phyloP scores from a whole-genome alignment of 2,113 vertebrate species.

The Rhea americana region DNA sequence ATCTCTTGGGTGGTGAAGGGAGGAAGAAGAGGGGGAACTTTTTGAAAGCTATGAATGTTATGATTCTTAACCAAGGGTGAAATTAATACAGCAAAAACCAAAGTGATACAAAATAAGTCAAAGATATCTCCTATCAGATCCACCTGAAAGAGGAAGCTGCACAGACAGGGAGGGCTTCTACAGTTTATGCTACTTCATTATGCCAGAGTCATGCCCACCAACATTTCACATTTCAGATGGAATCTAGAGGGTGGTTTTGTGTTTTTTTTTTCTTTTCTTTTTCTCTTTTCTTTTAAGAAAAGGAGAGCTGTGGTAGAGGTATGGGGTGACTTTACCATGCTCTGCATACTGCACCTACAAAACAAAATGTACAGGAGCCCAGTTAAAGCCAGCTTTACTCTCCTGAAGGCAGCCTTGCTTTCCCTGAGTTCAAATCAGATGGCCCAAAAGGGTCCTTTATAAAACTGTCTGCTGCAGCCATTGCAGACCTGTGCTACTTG shows the following conservation, averaged over 20 bases:
- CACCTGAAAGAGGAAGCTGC: background rate
- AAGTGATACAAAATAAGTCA: background rate
- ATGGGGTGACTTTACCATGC: background rate
- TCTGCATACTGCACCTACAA: background rate
- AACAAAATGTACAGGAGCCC: background rate
- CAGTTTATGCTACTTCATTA: background rate
- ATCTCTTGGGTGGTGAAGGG: background rate
- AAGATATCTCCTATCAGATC: no score
- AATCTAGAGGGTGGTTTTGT: background rate
- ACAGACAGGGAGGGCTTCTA: background rate
- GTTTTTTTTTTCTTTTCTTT: no score
- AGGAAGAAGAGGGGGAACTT: background rate
- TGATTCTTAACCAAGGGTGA: background rate
- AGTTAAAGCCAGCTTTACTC: background rate
- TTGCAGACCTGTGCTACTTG: background rate
- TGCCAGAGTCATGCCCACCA: background rate
- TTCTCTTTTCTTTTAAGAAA: background rate
- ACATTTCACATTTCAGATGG: rapidly evolving
- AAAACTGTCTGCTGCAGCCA: background rate
- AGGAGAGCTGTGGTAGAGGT: background rate
- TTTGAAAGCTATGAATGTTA: background rate
- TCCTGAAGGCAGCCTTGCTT: background rate
- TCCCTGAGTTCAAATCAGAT: background rate
- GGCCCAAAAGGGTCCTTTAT: background rate
- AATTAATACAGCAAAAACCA: background rate